phyloP scores from a whole-genome alignment of 1,140 invertebrate species.

The Rhynchophorus ferrugineus region DNA sequence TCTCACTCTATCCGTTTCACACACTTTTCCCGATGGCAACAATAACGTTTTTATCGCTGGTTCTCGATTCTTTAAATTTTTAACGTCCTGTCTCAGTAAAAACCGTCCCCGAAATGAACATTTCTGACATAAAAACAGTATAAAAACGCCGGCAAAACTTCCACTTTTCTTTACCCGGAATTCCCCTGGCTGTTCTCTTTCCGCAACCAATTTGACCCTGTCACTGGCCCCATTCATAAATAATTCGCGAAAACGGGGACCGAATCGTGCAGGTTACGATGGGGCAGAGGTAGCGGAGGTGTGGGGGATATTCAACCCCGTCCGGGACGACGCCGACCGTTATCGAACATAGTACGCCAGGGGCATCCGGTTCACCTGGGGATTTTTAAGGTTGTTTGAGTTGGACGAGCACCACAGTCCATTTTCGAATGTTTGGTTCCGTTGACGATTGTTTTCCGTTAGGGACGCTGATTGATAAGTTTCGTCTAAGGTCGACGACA shows the following conservation, averaged over 20 bases:
- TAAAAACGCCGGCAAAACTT: neutral
- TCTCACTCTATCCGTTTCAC: neutral
- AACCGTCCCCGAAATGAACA: neutral
- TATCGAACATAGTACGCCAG: no score
- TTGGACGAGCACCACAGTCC: no score
- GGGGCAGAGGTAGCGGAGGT: no score
- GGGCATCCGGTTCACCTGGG: no score
- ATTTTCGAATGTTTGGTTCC: no score
- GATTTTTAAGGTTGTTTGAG: no score
- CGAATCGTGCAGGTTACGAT: no score
- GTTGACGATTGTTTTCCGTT: no score
- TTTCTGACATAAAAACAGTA: neutral
- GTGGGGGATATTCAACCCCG: no score
- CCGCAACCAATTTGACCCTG: slow-evolving; percentile 2
- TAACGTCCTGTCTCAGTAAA: neutral
- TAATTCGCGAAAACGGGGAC: slow-evolving; percentile 1
- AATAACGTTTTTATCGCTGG: neutral
- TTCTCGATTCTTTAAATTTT: neutral
- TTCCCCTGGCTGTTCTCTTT: neutral
- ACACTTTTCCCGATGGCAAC: neutral
- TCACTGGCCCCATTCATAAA: slow-evolving; percentile 4
- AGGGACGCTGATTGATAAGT: no score
- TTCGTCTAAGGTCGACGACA: no score
- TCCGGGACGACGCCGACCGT: no score
- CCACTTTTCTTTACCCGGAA: neutral